Base-by-base conservation (phyloP, 30 jellyfish, hydroid and myxozoan genomes). In the Turritopsis dohrnii region DNA sequence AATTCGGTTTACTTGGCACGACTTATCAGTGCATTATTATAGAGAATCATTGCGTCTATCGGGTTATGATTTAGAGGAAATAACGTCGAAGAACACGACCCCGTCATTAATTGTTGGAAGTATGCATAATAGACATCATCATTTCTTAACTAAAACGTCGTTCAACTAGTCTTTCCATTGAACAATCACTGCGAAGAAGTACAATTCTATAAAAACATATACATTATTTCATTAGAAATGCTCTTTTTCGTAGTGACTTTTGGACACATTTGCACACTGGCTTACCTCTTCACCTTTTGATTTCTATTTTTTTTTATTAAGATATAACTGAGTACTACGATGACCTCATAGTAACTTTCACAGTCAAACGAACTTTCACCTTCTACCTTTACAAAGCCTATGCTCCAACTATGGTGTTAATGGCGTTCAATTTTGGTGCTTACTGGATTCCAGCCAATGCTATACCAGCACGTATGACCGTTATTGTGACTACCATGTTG, bases 371-470 rank as follows among this genome's bases (percentile, higher is more conserved):
- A 69, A 69, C 77, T 9, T 27, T 69, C 19, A 69, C 77, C 77
- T 69, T n/a, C 77, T 69, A 7, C 77, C 77, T 69, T 1, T 69
- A n/a, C 30, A 23, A 27, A 19, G 77, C 77, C 30, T 69, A 69
- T 27, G 77, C 77, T 69, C 77, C 77, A 7, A 69, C 77, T 7
- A 27, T 69, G 28, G 22, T 69, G 0, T 27, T 69, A 69, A 69
- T 69, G 77, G 30, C 30, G 17, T 69, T 69, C 0, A 69, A 69
- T 27, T 69, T 69, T 27, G 77, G 77, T 1, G 28, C 77, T 69
- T 69, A 69, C 77, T 69, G 77, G 77, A 23, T 69, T 19, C 77
- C 77, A 69, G 21, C 77, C 28, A 9, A 23, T 69, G 77, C 77
- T 9, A 27, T 69, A 69, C 77, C 77, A 69, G 77, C 77, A 23